Conservation (phyloP, 2,888 invertebrate genomes). For the Troides helena region DNA sequence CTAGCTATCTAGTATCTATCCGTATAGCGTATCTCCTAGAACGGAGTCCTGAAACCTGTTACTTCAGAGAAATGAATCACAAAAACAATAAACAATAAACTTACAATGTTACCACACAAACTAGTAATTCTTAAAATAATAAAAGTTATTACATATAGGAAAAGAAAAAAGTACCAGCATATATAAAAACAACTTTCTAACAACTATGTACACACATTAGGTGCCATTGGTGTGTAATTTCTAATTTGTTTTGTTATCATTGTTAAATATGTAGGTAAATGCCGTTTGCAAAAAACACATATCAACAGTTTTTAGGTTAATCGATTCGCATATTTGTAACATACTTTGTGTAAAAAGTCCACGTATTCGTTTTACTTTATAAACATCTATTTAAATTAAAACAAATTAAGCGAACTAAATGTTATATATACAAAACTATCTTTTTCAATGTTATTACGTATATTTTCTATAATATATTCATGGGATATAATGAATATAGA, state of each 20-base stretch:
- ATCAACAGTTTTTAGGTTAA: conserved; percentile 1
- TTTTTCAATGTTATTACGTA: too few relatives aligned
- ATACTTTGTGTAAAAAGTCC: background rate
- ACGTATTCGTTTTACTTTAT: background rate
- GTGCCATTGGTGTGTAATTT: background rate
- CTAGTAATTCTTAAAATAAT: background rate
- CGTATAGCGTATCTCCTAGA: too few relatives aligned
- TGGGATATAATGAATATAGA: too few relatives aligned
- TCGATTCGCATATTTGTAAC: background rate
- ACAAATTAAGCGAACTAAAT: too few relatives aligned
- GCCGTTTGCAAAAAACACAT: conserved; percentile 2
- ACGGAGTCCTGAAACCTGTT: too few relatives aligned
- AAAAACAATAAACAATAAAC: too few relatives aligned
- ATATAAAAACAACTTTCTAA: background rate
- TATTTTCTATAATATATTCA: too few relatives aligned
- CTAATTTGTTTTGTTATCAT: conserved; percentile 4
- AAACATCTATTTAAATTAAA: too few relatives aligned
- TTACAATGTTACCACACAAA: background rate
- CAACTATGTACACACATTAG: background rate
- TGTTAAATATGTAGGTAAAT: background rate
- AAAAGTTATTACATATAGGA: background rate
- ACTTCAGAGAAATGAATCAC: too few relatives aligned
- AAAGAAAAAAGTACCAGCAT: background rate
- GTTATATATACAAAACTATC: too few relatives aligned
- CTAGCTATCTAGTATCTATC: too few relatives aligned